Conservation (phyloP, 2,888 invertebrate genomes). For the Ichneumon xanthorius region DNA sequence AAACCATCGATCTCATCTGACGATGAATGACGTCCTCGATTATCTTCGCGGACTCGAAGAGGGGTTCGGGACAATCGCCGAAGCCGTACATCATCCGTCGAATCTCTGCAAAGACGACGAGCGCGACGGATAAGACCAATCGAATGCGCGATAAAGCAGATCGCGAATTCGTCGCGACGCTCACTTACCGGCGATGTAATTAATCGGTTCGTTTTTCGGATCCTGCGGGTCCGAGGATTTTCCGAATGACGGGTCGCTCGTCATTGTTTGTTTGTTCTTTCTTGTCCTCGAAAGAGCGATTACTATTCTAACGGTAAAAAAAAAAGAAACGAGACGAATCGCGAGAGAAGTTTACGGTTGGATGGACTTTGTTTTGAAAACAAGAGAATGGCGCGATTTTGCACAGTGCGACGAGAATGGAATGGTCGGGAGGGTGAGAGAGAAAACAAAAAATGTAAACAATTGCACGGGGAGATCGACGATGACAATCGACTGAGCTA, state of each 20-base stretch:
- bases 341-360: neutral
- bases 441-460: conserved; percentile 14
- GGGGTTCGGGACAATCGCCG: conserved; percentile 94
- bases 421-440: neutral
- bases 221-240: conserved; percentile 73
- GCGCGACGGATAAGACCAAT: too few species aligned
- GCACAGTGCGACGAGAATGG: neutral
- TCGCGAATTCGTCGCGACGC: neutral
- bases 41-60: conserved; percentile 92
- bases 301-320: neutral
- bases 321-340: neutral
- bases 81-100: conserved; percentile 97
- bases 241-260: conserved; percentile 71
- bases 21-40: conserved; percentile 94
- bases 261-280: conserved; percentile 38
- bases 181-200: conserved; percentile 77
- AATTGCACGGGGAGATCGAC: conserved; percentile 11
- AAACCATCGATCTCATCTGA: conserved; percentile 92
- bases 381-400: neutral
- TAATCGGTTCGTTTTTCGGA: conserved; percentile 75
- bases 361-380: neutral
- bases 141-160: neutral
- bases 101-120: conserved; percentile 86
- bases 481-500: conserved; percentile 15
- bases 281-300: neutral